phyloP scores from a whole-genome alignment of 53 echinoderm and acorn worm species.

The Temnopleurus reevesii region DNA sequence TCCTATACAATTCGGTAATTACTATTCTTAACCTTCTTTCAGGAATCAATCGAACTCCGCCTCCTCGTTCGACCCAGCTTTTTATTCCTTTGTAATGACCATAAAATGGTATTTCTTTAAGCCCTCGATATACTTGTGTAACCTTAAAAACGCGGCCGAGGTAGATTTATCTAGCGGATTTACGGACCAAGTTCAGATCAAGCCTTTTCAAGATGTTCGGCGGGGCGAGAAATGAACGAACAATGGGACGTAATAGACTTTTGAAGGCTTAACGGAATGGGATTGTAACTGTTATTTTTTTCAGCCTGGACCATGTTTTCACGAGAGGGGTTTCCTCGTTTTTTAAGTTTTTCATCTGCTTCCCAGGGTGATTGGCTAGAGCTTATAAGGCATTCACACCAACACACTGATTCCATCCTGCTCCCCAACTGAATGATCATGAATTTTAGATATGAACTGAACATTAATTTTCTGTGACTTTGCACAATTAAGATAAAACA shows the following conservation, averaged over 20 bases:
- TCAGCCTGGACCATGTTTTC: no score
- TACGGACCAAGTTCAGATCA: constrained; percentile 26
- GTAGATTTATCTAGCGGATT: constrained; percentile 1
- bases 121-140: background rate
- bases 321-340: no score
- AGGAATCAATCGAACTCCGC: background rate
- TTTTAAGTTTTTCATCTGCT: no score
- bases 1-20: background rate
- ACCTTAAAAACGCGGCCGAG: background rate
- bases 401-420: no score
- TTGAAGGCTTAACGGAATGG: background rate
- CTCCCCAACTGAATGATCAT: no score
- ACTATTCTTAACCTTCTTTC: background rate
- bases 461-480: no score
- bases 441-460: no score
- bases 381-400: no score
- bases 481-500: no score
- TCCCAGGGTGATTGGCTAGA: no score
- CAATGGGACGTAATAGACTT: constrained; percentile 44
- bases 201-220: background rate
- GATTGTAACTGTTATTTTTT: constrained; percentile 58
- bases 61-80: background rate
- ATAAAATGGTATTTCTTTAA: background rate
- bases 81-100: constrained; percentile 22
- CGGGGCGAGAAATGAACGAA: constrained; percentile 21